Evolutionary conservation across 2,888 invertebrate genomes (phyloP).

Genomic region (Ornithoptera alexandrae): DNA sequence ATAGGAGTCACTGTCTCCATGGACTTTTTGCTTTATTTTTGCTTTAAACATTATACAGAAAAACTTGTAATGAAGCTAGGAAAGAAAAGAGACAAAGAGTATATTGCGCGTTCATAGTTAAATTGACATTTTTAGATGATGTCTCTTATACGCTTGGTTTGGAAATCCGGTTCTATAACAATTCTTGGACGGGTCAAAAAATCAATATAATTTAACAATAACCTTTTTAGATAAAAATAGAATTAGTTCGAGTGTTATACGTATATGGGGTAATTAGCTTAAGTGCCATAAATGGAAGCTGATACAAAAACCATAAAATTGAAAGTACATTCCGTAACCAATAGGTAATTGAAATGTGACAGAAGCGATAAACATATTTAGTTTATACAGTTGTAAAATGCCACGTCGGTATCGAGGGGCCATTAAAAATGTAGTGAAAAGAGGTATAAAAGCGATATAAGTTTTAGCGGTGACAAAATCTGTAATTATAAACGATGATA

Average conservation of each 20-base stretch:
- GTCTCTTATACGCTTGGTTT: background rate
- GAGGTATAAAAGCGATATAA: conserved; percentile 26
- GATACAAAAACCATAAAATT: conserved; percentile 21
- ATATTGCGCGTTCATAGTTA: too few species aligned
- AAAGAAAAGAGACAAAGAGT: too few species aligned
- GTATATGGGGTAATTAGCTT: conserved; percentile 23
- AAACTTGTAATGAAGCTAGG: too few species aligned
- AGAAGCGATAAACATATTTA: conserved; percentile 22
- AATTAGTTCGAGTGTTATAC: background rate
- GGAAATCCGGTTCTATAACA: background rate
- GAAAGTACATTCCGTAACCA: conserved; percentile 11
- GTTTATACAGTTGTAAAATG: conserved; percentile 27
- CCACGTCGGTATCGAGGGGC: conserved; percentile 20
- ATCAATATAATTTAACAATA: background rate
- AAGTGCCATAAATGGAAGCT: conserved; percentile 22
- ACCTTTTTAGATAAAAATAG: conserved; percentile 2
- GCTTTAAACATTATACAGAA: too few species aligned
- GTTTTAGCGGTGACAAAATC: conserved; percentile 20
- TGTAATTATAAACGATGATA: conserved; percentile 29
- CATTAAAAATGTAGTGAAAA: conserved; percentile 26
- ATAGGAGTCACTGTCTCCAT: too few species aligned
- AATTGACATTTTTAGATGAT: background rate
- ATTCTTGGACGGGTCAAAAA: background rate
- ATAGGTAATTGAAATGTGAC: conserved; percentile 27
- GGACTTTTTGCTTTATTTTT: too few species aligned